These are phyloP conservation scores for Pelusios castaneus DNA, from an alignment of 2,113 vertebrate species.

Conservation along the genomic window DNA sequence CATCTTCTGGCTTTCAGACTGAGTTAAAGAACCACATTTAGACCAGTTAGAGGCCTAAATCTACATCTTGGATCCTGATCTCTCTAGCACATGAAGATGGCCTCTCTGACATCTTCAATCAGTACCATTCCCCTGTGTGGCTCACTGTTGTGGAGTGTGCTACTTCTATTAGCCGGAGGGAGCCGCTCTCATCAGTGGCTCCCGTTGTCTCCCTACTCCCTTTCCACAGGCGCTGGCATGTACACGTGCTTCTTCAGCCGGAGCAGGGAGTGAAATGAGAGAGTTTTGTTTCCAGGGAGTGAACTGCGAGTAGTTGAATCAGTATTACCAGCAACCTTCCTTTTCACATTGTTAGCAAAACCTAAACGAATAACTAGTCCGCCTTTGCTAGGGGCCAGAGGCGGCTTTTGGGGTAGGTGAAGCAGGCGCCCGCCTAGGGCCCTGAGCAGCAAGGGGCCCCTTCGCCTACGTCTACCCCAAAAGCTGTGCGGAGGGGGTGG, in stretches of 20 bases:
- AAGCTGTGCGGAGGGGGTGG: too few relatives aligned
- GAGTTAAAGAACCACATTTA: background rate
- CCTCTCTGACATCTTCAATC: background rate
- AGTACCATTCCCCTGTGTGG: rapidly evolving
- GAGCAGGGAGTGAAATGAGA: background rate
- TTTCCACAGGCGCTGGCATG: background rate
- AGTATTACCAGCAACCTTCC: background rate
- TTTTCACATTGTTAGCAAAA: background rate
- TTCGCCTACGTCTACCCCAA: too few relatives aligned
- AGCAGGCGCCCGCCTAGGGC: too few relatives aligned
- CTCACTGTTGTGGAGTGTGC: background rate
- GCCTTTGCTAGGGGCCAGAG: background rate
- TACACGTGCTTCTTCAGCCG: background rate
- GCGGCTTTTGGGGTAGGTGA: too few relatives aligned
- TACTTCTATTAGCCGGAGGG: rapidly evolving
- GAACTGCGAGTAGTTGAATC: background rate
- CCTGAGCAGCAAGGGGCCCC: too few relatives aligned
- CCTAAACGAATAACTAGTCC: background rate
- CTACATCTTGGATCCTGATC: background rate
- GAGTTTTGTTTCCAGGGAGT: too few relatives aligned
- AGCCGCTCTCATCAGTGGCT: background rate
- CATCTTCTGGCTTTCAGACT: rapidly evolving
- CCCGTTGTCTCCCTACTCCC: background rate
- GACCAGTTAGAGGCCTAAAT: background rate
- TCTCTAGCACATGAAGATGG: background rate